A percentile compares a stretch with the other conserved stretches of the same genome.
Conservation (phyloP, 1,140 invertebrate genomes). For the Drosophila grimshawi region DNA sequence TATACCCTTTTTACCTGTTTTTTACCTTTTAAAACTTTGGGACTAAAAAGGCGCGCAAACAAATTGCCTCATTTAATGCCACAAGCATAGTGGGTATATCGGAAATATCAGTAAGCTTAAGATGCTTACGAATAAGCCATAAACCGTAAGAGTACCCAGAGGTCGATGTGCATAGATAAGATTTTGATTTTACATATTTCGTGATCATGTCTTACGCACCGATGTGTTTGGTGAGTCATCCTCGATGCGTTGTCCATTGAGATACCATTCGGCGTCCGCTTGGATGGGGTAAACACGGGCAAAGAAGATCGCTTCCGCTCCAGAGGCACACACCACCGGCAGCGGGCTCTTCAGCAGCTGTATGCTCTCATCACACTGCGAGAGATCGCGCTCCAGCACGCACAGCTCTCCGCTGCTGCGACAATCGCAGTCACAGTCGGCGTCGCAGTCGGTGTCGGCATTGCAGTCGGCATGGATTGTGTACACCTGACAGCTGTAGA, state of each 20-base stretch:
- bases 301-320: slow-evolving; percentile 75
- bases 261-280: slow-evolving; percentile 74
- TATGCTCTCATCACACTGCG: slow-evolving; percentile 48
- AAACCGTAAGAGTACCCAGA: background rate
- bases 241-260: slow-evolving; percentile 67
- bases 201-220: slow-evolving; percentile 64
- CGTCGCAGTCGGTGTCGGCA: slow-evolving; percentile 24
- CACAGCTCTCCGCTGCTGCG: slow-evolving; percentile 73
- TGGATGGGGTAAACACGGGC: slow-evolving; percentile 75
- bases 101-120: background rate
- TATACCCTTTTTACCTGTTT: no score
- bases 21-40: background rate
- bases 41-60: slow-evolving; percentile 28
- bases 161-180: background rate
- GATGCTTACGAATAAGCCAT: background rate
- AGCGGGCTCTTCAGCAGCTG: slow-evolving; percentile 73
- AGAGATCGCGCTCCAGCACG: slow-evolving; percentile 69
- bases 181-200: slow-evolving; percentile 1
- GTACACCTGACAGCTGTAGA: slow-evolving; percentile 88
- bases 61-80: slow-evolving; percentile 24
- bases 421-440: slow-evolving; percentile 56
- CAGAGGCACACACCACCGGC: slow-evolving; percentile 63
- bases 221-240: slow-evolving; percentile 78
- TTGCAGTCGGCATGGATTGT: slow-evolving; percentile 35
- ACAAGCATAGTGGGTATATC: background rate